phyloP scores from a whole-genome alignment of 2,888 invertebrate species.

The Hirtodrosophila duncani region DNA sequence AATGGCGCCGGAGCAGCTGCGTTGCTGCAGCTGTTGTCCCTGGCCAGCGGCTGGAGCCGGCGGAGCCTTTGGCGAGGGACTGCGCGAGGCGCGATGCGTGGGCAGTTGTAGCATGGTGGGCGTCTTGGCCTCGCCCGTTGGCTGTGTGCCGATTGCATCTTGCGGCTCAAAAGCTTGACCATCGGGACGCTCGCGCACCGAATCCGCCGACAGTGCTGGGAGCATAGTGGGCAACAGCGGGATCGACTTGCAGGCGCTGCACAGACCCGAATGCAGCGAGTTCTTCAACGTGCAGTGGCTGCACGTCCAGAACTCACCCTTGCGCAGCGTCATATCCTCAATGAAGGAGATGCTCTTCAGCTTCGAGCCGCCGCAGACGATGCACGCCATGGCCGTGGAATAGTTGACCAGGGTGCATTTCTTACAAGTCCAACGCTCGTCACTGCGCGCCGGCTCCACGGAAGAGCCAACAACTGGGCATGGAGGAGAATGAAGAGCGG shows the following conservation, averaged over 20 bases:
- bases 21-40: constrained; percentile 58
- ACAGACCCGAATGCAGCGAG: constrained; percentile 83
- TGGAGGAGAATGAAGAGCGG: no score
- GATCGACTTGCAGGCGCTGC: constrained; percentile 87
- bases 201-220: no score
- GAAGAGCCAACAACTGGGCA: no score
- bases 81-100: constrained; percentile 74
- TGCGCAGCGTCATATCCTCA: constrained; percentile 84
- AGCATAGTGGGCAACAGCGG: constrained; percentile 69
- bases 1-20: constrained; percentile 74
- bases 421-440: constrained; percentile 87
- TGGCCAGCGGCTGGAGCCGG: constrained; percentile 1
- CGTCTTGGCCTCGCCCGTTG: constrained; percentile 17
- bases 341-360: constrained; percentile 83
- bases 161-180: constrained; percentile 60
- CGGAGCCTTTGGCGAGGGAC: constrained; percentile 79
- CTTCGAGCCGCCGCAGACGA: constrained; percentile 92
- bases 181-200: constrained; percentile 56
- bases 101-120: constrained; percentile 60
- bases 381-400: constrained; percentile 84
- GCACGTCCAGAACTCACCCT: constrained; percentile 89
- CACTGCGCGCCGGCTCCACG: constrained; percentile 31
- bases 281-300: constrained; percentile 90
- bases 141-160: constrained; percentile 27
- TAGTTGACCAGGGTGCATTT: constrained; percentile 93